Conservation (phyloP, 2,888 invertebrate genomes). For the Matsumyia berberina region DNA sequence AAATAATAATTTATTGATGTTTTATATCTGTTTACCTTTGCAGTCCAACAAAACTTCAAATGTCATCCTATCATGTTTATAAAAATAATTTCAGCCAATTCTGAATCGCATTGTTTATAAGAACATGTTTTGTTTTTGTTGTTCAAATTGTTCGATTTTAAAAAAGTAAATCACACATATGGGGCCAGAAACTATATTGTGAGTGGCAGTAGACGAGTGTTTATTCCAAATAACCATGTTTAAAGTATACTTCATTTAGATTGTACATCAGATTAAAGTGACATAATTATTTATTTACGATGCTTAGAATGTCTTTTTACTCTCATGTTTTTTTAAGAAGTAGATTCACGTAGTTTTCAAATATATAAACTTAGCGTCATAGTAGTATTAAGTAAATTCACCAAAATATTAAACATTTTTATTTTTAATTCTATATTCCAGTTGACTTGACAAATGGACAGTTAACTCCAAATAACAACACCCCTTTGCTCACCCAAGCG, state of each 20-base stretch:
- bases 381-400: not conserved
- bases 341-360: constrained; percentile 62
- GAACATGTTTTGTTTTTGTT: constrained; percentile 22
- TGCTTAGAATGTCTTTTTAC: constrained; percentile 51
- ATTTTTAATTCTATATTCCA: constrained; percentile 86
- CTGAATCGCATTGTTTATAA: constrained; percentile 15
- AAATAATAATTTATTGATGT: constrained; percentile 19
- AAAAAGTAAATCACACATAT: constrained; percentile 5
- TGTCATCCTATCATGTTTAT: constrained; percentile 29
- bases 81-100: constrained; percentile 31
- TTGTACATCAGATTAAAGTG: constrained; percentile 39
- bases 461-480: constrained; percentile 98
- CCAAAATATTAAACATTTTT: constrained; percentile 28
- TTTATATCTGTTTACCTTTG: constrained; percentile 42
- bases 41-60: constrained; percentile 31
- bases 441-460: constrained; percentile 98
- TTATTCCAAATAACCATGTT: constrained; percentile 29
- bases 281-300: constrained; percentile 34
- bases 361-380: constrained; percentile 39
- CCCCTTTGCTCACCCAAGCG: constrained; percentile 97
- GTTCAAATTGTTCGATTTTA: constrained; percentile 24
- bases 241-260: constrained; percentile 43
- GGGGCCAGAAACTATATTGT: constrained; percentile 33
- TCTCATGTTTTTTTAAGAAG: constrained; percentile 39
- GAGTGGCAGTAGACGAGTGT: constrained; percentile 55